Evolutionary conservation across 2,888 invertebrate species (phyloP).

Genomic region (Venusia cambrica): DNA sequence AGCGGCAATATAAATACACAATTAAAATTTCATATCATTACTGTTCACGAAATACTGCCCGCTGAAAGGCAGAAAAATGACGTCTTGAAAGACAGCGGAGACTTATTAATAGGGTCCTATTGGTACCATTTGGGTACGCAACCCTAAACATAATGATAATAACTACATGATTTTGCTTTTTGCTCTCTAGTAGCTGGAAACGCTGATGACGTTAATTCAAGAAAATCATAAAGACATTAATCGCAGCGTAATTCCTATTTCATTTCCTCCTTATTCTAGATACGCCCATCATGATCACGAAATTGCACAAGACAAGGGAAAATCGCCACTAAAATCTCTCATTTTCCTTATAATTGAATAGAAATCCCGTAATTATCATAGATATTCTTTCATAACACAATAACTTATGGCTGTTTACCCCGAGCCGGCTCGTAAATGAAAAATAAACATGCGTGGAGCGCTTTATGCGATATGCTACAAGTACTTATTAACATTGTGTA

Average conservation of each 20-base stretch:
- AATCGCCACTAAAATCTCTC: conserved; percentile 19
- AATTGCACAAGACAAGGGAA: conserved; percentile 17
- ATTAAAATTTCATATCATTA: too few relatives aligned
- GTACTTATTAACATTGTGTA: conserved; percentile 68
- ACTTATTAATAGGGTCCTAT: too few relatives aligned
- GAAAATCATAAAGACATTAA: conserved; percentile 5
- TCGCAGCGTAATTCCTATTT: conserved; percentile 7
- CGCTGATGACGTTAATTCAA: too few relatives aligned
- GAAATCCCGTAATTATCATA: conserved; percentile 30
- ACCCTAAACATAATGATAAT: too few relatives aligned
- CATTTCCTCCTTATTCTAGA: conserved; percentile 12
- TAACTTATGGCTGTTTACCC: conserved; percentile 22
- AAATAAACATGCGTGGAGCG: conserved; percentile 72
- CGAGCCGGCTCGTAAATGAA: conserved; percentile 65
- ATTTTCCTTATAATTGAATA: conserved; percentile 28
- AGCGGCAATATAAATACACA: too few relatives aligned
- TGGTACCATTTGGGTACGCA: too few relatives aligned
- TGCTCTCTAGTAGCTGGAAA: too few relatives aligned
- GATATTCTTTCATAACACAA: conserved; percentile 27
- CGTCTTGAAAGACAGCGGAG: too few relatives aligned
- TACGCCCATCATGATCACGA: conserved; percentile 15
- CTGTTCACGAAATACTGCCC: too few relatives aligned
- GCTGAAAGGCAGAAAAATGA: too few relatives aligned
- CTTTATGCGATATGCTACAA: conserved; percentile 62
- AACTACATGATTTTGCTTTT: too few relatives aligned